Base-by-base conservation (phyloP, 1,140 invertebrate genomes). In the Aporrectodea caliginosa region DNA sequence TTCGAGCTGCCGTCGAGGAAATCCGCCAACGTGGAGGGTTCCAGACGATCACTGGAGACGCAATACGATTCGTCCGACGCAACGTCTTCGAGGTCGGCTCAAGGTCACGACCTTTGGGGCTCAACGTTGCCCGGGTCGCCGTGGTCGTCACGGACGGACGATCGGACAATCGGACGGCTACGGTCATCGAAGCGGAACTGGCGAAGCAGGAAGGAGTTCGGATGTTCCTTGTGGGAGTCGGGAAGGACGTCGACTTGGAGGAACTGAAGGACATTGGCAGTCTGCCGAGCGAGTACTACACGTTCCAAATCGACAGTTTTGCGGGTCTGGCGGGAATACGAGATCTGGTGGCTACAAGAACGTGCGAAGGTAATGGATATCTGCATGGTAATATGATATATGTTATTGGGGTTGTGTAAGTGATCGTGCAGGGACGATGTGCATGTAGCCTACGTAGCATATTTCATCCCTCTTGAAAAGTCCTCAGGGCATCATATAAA, bases 221-320 rank as follows among this genome's bases (percentile, higher is more conserved):
- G n/a, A 43, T 82, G 72, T 78, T 82, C 30, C 69, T 70, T 58
- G 75, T 82, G 33, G 81, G 79, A 1, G 73, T 82, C 0, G 81
- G 81, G 6, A 31, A 30, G 12, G 22, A 31, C 0, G 78, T 79
- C 30, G 78, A 79, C 68, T 22, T 33, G n/a, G 69, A 79, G n/a
- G 80, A 79, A 35, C 22, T 58, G 43, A 58, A 58, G 43, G 43
- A 58, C 6, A 79, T 81, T 29, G 80, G 73, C 34, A 81, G 78
- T 43, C 16, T 29, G n/a, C 78, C 80, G 58, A 30, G 43, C n/a
- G 71, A 78, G 1, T 68, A 72, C 27, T 80, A 80, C 75, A 33
- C 34, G 1, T 77, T 80, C 32, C 35, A 33, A 29, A 75, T 77
- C 1, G 71, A 71, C 2, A 43, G 43, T 69, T 80, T 72, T 74